A percentile compares a stretch with the other conserved stretches of the same genome.
phyloP scores from a whole-genome alignment of 2,113 vertebrate genomes.

The Pungitius pungitius region DNA sequence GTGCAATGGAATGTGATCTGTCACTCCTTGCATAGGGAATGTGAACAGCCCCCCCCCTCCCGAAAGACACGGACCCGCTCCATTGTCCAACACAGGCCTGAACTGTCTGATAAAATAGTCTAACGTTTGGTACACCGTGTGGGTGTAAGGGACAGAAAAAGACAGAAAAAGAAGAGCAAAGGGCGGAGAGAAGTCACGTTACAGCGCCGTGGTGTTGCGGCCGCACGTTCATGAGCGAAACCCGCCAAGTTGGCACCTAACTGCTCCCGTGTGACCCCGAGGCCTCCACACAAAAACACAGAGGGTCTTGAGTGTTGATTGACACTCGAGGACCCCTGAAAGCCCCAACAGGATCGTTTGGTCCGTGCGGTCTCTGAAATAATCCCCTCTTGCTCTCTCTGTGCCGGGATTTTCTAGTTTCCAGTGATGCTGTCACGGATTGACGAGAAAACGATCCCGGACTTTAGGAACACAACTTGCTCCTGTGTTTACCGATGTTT shows the following conservation, averaged over 20 bases:
- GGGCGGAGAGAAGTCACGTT: neutral
- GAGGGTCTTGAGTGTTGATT: neutral
- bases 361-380: neutral
- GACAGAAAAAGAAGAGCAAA: slow-evolving; percentile 1
- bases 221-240: neutral
- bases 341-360: neutral
- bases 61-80: slow-evolving; percentile 16
- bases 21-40: slow-evolving; percentile 57
- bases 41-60: neutral
- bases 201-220: neutral
- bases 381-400: neutral
- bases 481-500: neutral
- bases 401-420: too few relatives aligned
- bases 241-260: neutral
- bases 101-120: slow-evolving; percentile 25
- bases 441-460: neutral
- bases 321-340: neutral
- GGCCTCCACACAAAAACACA: neutral
- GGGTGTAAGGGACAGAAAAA: slow-evolving; percentile 9
- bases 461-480: neutral
- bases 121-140: slow-evolving; percentile 20
- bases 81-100: slow-evolving; percentile 26
- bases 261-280: neutral
- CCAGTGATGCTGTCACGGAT: neutral
- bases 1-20: slow-evolving; percentile 50